Base-by-base conservation (phyloP, 2,797 vertebrate species). In the Otus scops region DNA sequence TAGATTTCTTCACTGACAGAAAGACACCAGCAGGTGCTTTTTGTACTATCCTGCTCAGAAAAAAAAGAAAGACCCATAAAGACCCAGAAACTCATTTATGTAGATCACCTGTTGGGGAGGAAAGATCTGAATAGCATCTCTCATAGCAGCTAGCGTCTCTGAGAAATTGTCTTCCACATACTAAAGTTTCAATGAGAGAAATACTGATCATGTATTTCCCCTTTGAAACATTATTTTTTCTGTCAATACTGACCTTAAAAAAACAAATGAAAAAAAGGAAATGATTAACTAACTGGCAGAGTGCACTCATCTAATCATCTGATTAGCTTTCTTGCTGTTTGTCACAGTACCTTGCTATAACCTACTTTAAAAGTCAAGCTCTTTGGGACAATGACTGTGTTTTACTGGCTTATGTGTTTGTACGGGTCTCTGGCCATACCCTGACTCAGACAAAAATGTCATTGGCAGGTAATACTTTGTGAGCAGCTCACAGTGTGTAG, bases 251-350 rank as follows among this genome's bases (percentile, higher is more conserved):
- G 56, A 69, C 59, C 0, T 0, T 78, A 86, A 81, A 89, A 89
- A 73, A 81, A 15, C 13, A 32, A 82, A 32, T 0, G 2, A 45
- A 61, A 45, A 78, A 88, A 74, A 28, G 70, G 85, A 92, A 92
- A 67, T 88, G 23, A 96, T 92, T 96, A 92, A 63, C 68, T 21
- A 57, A 87, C 76, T 64, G 76, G 47, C 85, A 65, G 56, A 73
- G 27, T 54, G 54, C 60, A 61, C 79, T 75, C 82, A 88, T 89
- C 64, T 28, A 64, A 45, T 77, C 61, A 93, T 63, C 71, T 67
- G 71, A 86, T 81, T 43, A 68, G 54, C 47, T 78, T 69, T 87
- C 76, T 83, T 26, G 16, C 69, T 81, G 27, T 4, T 26, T 43
- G 20, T 56, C 69, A 84, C 38, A 32, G 11, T 41, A 12, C 36